Evolutionary conservation across 2,888 invertebrate species (phyloP), one percentile per base, ranked within the genome.

Genomic region (Formica aserva): DNA sequence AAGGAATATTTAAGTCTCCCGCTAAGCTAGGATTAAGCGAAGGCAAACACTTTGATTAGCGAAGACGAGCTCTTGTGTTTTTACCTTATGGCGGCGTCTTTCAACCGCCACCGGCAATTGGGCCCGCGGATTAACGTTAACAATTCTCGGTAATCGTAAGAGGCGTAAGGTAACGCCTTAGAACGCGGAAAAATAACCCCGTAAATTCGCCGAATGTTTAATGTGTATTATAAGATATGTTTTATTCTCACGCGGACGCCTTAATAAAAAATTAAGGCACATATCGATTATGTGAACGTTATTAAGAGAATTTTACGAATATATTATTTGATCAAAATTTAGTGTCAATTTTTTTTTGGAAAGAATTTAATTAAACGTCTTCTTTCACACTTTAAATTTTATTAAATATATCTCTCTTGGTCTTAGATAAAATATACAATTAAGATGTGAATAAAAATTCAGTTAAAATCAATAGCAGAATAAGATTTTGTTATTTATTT

Each of bases 1-100:
- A 94, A 94, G 94, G 94, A 94, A 94, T 94, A 94, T 93, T 94
- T 93, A 93, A 94, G 93, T 94, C 93, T 90, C 92, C 52, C 92
- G 91, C 91, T 94, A 93, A 94, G 94, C 93, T 90, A 76, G 94
- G 94, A 94, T 94, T 94, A 94, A 93, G 91, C 88, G 88, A 90
- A 89, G 90, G 91, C 91, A 90, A 92, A 93, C 92, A 93, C 92
- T 93, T 94, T 94, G 94, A 94, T 94, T 94, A 94, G 92, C 90
- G 91, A 90, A 90, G 92, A 91, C 91, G 91, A 90, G 91, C 92
- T 93, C 90, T 91, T 62, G 26, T 87, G 92, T 92, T 92, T 92
- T 92, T 91, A 88, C 85, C 45, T 62, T 84, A 75, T 66, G 82
- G 66, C 41, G 52, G 69, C 84, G 82, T 77, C 76, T 84, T 87